These are phyloP conservation scores for Megathymus violae DNA, from an alignment of 1,140 invertebrate genomes.

Conservation along the genomic window DNA sequence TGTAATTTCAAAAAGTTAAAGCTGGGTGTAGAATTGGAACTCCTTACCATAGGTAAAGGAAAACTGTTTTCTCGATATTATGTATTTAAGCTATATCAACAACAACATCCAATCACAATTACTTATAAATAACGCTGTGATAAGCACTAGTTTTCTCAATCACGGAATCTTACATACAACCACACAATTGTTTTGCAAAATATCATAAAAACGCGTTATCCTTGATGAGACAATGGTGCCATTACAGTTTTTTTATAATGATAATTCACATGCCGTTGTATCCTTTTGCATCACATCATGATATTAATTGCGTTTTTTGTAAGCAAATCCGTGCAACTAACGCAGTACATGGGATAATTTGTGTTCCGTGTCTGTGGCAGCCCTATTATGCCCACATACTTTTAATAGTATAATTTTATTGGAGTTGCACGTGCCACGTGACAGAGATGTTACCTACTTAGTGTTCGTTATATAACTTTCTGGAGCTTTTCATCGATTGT, in stretches of 20 bases:
- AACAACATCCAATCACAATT: conserved; percentile 16
- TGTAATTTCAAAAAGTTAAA: too few species aligned
- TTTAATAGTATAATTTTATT: too few species aligned
- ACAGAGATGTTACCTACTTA: too few species aligned
- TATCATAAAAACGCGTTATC: conserved; percentile 66
- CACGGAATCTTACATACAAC: conserved; percentile 60
- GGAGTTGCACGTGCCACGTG: too few species aligned
- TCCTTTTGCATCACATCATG: conserved; percentile 62
- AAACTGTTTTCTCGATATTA: too few species aligned
- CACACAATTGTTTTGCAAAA: conserved; percentile 59
- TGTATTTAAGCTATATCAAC: neutral
- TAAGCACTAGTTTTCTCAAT: conserved; percentile 44
- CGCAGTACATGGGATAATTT: conserved; percentile 6
- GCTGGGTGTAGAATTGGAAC: too few species aligned
- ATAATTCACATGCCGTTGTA: conserved; percentile 63
- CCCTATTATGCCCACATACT: conserved; percentile 11
- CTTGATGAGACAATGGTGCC: conserved; percentile 67
- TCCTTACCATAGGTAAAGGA: too few species aligned
- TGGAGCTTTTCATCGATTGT: too few species aligned
- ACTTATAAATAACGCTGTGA: conserved; percentile 11
- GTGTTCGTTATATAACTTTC: too few species aligned
- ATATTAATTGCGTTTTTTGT: conserved; percentile 49
- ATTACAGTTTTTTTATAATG: conserved; percentile 66
- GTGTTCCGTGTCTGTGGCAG: conserved; percentile 15
- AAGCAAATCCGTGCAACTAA: conserved; percentile 14